Conservation (phyloP, 2,888 invertebrate genomes). For the Coronaproctus castanopsis region DNA sequence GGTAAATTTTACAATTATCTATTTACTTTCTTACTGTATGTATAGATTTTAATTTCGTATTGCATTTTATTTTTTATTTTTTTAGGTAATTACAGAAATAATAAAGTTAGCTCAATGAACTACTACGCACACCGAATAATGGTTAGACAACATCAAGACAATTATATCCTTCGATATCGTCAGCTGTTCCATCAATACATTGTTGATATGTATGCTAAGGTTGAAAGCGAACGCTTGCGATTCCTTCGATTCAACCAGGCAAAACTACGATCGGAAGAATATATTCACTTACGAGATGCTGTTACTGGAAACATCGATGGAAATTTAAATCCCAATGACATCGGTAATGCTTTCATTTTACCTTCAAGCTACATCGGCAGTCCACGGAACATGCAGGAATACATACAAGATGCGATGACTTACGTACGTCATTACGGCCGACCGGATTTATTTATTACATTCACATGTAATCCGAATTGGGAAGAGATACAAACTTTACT, state of each 20-base stretch:
- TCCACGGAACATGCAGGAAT: constrained; percentile 23
- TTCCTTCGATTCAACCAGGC: constrained; percentile 23
- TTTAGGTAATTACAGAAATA: constrained; percentile 13
- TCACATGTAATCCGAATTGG: constrained; percentile 23
- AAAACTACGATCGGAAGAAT: constrained; percentile 20
- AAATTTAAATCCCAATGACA: constrained; percentile 14
- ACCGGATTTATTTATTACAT: constrained; percentile 21
- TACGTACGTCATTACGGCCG: constrained; percentile 21
- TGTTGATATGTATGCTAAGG: constrained; percentile 25
- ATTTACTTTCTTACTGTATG: too few species aligned
- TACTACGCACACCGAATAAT: constrained; percentile 21
- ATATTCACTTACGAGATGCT: constrained; percentile 23
- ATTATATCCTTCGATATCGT: constrained; percentile 19
- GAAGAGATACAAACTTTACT: constrained; percentile 18
- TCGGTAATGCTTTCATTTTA: constrained; percentile 21
- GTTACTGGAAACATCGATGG: constrained; percentile 19
- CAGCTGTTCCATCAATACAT: constrained; percentile 24
- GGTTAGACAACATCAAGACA: constrained; percentile 18
- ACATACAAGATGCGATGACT: constrained; percentile 24
- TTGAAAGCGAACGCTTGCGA: constrained; percentile 23
- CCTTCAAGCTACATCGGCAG: constrained; percentile 22
- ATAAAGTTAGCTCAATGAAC: constrained; percentile 19
- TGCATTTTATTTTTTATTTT: too few species aligned
- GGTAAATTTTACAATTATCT: too few species aligned
- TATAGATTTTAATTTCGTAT: too few species aligned